phyloP scores from a whole-genome alignment of 2,888 invertebrate genomes.

The Allolobophora icterica region DNA sequence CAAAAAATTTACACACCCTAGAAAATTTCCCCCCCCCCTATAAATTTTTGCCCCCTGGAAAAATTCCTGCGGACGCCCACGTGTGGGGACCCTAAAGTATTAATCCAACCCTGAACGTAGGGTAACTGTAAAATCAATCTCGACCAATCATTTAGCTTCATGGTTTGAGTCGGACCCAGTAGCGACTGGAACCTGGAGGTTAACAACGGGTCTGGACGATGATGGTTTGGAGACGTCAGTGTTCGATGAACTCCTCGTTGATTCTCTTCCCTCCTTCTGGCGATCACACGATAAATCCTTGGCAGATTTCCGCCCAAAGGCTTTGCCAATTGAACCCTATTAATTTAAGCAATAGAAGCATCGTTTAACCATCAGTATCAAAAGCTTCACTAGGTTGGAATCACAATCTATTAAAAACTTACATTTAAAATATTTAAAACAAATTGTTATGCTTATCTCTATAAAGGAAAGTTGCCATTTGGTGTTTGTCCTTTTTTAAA shows the following conservation, averaged over 20 bases:
- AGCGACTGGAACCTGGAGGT: neutral
- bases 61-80: no score
- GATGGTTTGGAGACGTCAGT: conserved; percentile 1
- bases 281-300: neutral
- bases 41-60: no score
- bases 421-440: no score
- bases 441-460: no score
- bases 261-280: neutral
- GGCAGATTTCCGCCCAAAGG: neutral
- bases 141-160: neutral
- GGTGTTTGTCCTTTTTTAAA: no score
- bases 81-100: neutral
- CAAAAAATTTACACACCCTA: no score
- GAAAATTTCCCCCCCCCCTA: neutral
- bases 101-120: neutral
- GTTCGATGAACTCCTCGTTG: neutral
- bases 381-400: no score
- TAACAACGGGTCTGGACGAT: neutral
- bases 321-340: neutral
- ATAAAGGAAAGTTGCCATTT: no score
- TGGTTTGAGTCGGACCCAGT: neutral
- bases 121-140: neutral
- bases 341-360: neutral
- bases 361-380: neutral
- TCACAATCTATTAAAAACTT: no score